Evolutionary conservation across 2,113 vertebrate genomes (phyloP).

Genomic region (Coptodon rendalli): DNA sequence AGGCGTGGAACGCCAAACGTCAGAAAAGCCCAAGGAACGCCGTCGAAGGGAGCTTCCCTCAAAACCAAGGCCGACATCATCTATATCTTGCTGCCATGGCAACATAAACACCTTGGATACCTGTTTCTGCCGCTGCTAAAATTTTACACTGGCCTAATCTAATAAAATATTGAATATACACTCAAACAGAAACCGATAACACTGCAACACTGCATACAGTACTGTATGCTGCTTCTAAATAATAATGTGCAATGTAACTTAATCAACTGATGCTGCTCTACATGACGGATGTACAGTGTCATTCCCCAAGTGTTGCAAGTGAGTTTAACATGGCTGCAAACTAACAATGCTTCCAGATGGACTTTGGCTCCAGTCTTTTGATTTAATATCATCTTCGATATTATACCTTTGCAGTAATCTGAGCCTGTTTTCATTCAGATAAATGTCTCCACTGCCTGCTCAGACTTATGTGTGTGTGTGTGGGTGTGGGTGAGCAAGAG

Average conservation of each 20-base stretch:
- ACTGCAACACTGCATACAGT: background rate
- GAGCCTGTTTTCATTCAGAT: background rate
- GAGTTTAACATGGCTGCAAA: background rate
- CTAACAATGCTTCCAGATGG: background rate
- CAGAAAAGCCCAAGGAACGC: background rate
- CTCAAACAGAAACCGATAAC: background rate
- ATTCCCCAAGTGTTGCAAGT: background rate
- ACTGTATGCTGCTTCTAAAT: background rate
- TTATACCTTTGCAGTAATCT: background rate
- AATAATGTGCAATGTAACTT: background rate
- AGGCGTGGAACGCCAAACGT: background rate
- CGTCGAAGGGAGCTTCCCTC: background rate
- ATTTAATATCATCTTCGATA: background rate
- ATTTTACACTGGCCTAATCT: background rate
- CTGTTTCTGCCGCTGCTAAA: background rate
- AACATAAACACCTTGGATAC: background rate
- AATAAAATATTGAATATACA: background rate
- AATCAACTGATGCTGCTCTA: background rate
- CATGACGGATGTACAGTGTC: background rate
- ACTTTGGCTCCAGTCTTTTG: background rate
- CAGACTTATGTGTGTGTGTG: background rate
- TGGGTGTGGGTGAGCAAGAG: background rate
- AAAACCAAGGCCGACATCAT: background rate
- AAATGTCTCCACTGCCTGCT: conserved; percentile 1
- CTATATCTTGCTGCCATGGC: background rate